Evolutionary conservation across 1,140 invertebrate species (phyloP), one percentile per base, ranked within the genome.

Genomic region (Brachystomella parvula): DNA sequence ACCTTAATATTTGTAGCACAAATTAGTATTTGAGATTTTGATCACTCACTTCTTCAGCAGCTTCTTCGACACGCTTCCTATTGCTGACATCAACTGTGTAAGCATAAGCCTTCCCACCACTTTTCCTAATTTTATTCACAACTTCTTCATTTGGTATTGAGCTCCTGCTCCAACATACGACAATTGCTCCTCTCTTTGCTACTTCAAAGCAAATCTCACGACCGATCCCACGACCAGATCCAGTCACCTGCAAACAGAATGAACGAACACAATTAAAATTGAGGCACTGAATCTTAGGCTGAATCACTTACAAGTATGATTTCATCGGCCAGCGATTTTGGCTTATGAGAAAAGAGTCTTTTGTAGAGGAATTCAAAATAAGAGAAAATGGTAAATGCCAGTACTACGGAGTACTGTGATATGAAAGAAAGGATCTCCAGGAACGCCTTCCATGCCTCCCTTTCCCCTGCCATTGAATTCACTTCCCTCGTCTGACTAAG

Each of bases 71-170:
- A 57, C 70, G 47, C 29, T 19, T 28, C 19, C 64, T 26, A 58
- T 70, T 62, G n/a, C 64, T 60, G 12, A 74, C 72, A 64, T 74
- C 71, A 12, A 71, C 67, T 17, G 67, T 68, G 63, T 71, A 74
- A 26, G 63, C 63, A 47, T 65, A 69, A 9, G 68, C 66, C 39
- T 30, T 59, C 0, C 72, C 72, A n/a, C 71, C 68, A 21, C 19
- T n/a, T 28, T 49, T 59, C 29, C 53, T 57, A 15, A 73, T 70
- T 62, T 69, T 63, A 0, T 58, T 9, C 9, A 61, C 68, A 17
- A 73, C 66, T 62, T 68, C 68, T 64, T 70, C 64, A 66, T 70
- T 70, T 39, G 69, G 68, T 21, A 33, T 64, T 2, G 64, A 35
- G 56, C 64, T 70, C 60, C 68, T 70, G 44, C 71, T 73, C 71